A percentile compares a stretch with the other conserved stretches of the same genome.
phyloP scores from a whole-genome alignment of 2,113 vertebrate species.

The Chionodraco myersi region DNA sequence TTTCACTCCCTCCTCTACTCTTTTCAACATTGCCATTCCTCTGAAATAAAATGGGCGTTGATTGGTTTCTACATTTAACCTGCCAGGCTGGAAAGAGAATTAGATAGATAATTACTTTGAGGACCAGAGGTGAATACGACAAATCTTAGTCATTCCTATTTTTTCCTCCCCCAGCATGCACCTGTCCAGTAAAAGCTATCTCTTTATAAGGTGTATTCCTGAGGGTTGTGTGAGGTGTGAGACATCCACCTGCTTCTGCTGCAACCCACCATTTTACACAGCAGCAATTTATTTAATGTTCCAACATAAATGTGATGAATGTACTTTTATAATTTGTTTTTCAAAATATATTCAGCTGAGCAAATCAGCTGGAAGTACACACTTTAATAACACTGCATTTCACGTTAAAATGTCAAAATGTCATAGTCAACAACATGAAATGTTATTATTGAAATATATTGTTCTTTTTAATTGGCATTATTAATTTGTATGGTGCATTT shows the following conservation, averaged over 20 bases:
- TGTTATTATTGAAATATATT: not conserved
- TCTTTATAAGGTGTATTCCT: conserved; percentile 39
- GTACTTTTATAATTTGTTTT: not conserved
- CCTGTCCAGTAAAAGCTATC: not conserved
- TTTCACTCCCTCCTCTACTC: not conserved
- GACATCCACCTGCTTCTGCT: not conserved
- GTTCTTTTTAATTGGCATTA: not conserved
- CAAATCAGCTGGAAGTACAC: not conserved
- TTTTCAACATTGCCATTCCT: conserved; percentile 23
- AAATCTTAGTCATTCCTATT: conserved; percentile 37
- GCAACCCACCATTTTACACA: conserved; percentile 5
- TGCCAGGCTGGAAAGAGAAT: conserved; percentile 58
- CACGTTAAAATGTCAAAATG: not conserved
- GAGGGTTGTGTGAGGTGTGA: conserved; percentile 44
- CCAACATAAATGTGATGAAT: not conserved
- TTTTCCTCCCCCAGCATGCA: conserved; percentile 12
- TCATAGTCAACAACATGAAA: not conserved
- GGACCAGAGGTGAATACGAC: conserved; percentile 58
- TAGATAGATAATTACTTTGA: conserved; percentile 54
- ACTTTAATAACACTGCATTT: not conserved
- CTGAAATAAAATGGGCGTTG: conserved; percentile 60
- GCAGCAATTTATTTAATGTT: conserved; percentile 20
- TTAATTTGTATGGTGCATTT: not conserved
- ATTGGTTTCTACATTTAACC: conserved; percentile 68
- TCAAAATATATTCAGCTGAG: not conserved